Base-by-base conservation (phyloP, 2,113 vertebrate species). In the Buteo buteo region DNA sequence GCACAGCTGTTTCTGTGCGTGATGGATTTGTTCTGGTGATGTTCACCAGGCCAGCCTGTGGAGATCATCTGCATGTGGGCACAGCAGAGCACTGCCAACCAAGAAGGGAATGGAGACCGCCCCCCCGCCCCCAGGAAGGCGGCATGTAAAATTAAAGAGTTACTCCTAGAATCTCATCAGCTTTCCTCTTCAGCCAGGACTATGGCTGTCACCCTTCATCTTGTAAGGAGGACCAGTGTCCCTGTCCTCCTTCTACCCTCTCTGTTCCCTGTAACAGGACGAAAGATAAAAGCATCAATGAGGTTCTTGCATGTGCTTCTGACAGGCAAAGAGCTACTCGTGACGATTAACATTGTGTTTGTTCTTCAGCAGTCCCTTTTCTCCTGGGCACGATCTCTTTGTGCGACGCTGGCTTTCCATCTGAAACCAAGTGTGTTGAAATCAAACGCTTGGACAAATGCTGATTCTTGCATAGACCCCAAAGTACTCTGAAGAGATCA, bases 261-360 rank as follows among this genome's bases (percentile, higher is more conserved):
- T 42, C 40, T 11, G 34, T 42, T 62, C 36, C 45, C 57, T 9
- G 1, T 16, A 29, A 18, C 45, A 9, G 67, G 12, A 21, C 1
- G 3, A 38, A 20, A 22, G 26, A 24, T 8, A 24, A 20, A 16
- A 44, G 57, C 13, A 31, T 15, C 16, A 3, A 1, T 0, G 8
- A 24, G 45, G 58, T 54, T 73, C 57, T 36, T 2, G 22, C 47
- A 24, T 49, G 22, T 49, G 47, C 47, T 49, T 49, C 47, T 49
- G 47, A 49, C 47, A 49, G 47, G 47, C 47, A 49, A 49, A 49
- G 47, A 49, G 22, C 49, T 49, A 49, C 49, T 49, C 7, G 0
- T 20, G 38, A 12, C 38, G 10, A 6, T 25, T 9, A 31, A 8
- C 15, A 9, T 14, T 1, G 1, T 31, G 7, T 44, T 72, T 20